Evolutionary conservation across 1,140 invertebrate species (phyloP), one percentile per base, ranked within the genome.

Genomic region (Zaprionus inermis): DNA sequence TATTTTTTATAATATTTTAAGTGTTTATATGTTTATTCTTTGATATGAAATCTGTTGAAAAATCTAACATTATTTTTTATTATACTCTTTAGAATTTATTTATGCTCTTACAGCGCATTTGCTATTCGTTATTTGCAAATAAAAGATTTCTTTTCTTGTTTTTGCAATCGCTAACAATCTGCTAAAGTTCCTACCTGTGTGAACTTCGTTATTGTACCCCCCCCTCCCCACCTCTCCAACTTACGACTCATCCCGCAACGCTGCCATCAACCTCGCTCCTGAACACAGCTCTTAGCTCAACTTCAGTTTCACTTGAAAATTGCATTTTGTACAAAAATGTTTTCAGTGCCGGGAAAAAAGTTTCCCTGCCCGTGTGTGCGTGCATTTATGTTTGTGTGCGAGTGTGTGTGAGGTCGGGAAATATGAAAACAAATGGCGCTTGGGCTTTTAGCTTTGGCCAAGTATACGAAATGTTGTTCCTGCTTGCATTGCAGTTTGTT

Each of bases 361-460:
- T 74, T 61, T 64, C 66, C 54, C 57, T 49, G 7, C 4, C 30
- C 0, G 30, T 0, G 4, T 32, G 14, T 78, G 64, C 55, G 51
- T 59, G 32, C 46, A 61, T 49, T 28, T 51, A 22, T 52, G 44
- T 61, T 32, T 58, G 30, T 20, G 56, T 36, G n/a, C 10, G 54
- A 22, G 71, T 61, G 49, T 51, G 32, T n/a, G 18, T 20, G 14
- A 52, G 11, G 28, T 41, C 20, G 34, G 32, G 20, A 88, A 77
- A 82, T 79, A 82, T 88, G 82, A 88, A 86, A 86, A 88, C 83
- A 82, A 88, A 86, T 86, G 83, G 72, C 79, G 52, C 51, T 75
- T 72, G 72, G 67, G 76, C 78, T 82, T 72, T 63, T 65, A 65
- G 76, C 61, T 72, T 86, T 70, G 66, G 51, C 56, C 52, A 76